Base-by-base conservation (phyloP, 2,888 invertebrate genomes). In the Coenonympha glycerion region DNA sequence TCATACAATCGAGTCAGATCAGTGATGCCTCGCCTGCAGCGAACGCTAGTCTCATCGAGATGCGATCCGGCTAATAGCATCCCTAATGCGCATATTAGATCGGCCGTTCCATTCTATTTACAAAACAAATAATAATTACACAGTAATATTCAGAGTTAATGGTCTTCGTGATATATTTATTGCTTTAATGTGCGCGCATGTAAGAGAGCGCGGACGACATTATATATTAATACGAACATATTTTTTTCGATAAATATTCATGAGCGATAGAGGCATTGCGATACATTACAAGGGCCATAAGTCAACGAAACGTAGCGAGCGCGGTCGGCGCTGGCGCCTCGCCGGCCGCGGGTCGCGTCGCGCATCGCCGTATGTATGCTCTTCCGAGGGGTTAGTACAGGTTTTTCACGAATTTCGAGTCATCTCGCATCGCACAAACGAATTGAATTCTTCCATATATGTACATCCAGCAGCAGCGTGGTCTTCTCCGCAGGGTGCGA, bases 161-260 rank as follows among this genome's bases (percentile, higher is more conserved):
- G 71, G 73, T 68, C 62, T 63, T 40, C 62, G 59, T 73, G 73
- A 79, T 76, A 74, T 79, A 82, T 86, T 84, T 85, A 85, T 81
- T 71, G 76, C 69, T 64, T 66, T 65, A 65, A 69, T 71, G 69
- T 71, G 74, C 63, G 71, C 69, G 69, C 67, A 66, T 64, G 69
- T 68, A 67, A 64, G 66, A 59, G 50, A 61, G 61, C 60, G 63
- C 65, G 67, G 69, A 66, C 65, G 76, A 79, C 74, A 76, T 71
- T 73, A 70, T 77, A 71, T 72, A 69, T 74, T 69, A 68, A 73
- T 71, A 62, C 45, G 55, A 60, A 71, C 69, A 59, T 64, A 75
- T 75, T 72, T 81, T 78, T 81, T 77, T 74, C 68, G 69, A 82
- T 84, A 79, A 86, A 86, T 87, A 86, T 87, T 86, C 82, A 87